Percentiles rank a stretch among this genome's conserved stretches.
Evolutionary conservation across 2,888 invertebrate species (phyloP).

Genomic region (Aphodius granarius): DNA sequence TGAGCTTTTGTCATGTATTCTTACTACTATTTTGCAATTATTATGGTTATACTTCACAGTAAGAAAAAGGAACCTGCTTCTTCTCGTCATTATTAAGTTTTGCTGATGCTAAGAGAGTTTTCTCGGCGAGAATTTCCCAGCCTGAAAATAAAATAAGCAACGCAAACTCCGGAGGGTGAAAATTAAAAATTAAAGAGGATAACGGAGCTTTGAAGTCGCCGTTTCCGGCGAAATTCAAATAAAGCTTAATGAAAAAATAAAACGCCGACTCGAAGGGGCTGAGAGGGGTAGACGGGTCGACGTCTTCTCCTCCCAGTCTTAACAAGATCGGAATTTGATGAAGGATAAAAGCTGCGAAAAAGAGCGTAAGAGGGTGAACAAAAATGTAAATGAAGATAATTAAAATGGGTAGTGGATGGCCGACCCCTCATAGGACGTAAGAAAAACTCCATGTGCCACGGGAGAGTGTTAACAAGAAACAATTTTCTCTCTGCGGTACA

Average conservation of each 20-base stretch:
- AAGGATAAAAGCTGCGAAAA: constrained; percentile 48
- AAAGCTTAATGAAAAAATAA: constrained; percentile 41
- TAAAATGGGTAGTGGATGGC: constrained; percentile 40
- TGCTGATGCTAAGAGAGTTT: not conserved
- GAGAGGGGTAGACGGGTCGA: constrained; percentile 22
- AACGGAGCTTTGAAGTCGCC: constrained; percentile 39
- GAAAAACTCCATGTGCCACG: constrained; percentile 18
- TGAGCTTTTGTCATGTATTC: no score
- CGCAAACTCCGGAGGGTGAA: constrained; percentile 5
- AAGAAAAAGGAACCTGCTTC: not conserved
- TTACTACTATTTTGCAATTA: no score
- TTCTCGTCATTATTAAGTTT: not conserved
- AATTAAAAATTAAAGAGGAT: constrained; percentile 32
- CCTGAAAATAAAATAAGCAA: not conserved
- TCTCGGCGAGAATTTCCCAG: not conserved
- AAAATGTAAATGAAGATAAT: constrained; percentile 49
- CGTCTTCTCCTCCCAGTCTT: constrained; percentile 35
- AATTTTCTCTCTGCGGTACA: not conserved
- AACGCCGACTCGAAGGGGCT: not conserved
- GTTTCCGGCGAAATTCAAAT: constrained; percentile 38
- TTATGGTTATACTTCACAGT: not conserved
- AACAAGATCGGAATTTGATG: constrained; percentile 49
- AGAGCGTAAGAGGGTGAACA: constrained; percentile 43
- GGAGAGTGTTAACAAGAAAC: constrained; percentile 25
- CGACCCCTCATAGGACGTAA: not conserved